Base-by-base conservation (phyloP, 2,113 vertebrate genomes). In the Cyprinodon variegatus region DNA sequence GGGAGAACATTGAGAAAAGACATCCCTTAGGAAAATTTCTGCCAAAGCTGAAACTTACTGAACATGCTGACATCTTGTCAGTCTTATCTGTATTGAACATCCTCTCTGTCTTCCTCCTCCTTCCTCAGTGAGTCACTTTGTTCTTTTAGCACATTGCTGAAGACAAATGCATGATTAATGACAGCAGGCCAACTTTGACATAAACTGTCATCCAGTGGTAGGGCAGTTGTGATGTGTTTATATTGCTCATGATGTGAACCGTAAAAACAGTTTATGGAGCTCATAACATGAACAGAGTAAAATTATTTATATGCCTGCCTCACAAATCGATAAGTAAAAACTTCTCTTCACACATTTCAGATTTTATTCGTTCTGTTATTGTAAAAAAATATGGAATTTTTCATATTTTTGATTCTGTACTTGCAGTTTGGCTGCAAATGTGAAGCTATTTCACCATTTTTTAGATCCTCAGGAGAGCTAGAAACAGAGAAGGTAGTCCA, bases 91-190 rank as follows among this genome's bases (percentile, higher is more conserved):
- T 29, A 81, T 41, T 61, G 57, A 46, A 61, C 59, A 70, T 43
- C 3, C 53, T 62, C 73, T 62, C 63, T 46, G 10, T 39, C 61
- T 60, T n/a, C 22, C 11, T 22, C 64, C 11, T 17, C 53, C 15
- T 22, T 61, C 38, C 29, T 68, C 71, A 48, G 43, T 68, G 61
- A 74, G 65, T 73, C 72, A 64, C 45, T 78, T 61, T 72, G 68
- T 70, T 81, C 74, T 14, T 29, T 74, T 81, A 84, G 71, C 71
- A 70, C 48, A 61, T 68, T 40, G 14, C 79, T 70, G 65, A 75
- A 75, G 77, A 86, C 72, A 83, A 89, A 92, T 86, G 69, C 81
- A 83, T 76, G 81, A 57, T 59, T 61, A 70, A 91, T 74, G 71
- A 78, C 40, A 65, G 61, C 36, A 22, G 70, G 83, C 77, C 77